Base-by-base conservation (phyloP, 2,797 vertebrate genomes). In the Catharus ustulatus region DNA sequence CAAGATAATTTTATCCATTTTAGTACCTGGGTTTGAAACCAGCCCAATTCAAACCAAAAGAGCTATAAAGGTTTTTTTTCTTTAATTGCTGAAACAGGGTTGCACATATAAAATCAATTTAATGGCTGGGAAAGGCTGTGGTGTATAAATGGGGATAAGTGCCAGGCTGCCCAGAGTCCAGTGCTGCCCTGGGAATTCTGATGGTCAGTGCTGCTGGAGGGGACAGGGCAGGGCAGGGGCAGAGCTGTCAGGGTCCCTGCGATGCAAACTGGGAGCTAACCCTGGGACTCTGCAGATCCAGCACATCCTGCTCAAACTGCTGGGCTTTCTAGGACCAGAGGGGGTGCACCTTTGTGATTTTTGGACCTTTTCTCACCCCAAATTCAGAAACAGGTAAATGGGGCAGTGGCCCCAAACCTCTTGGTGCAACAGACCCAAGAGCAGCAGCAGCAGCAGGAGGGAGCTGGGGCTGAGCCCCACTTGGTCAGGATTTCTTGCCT, bases 21-120 rank as follows among this genome's bases (percentile, higher is more conserved):
- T 96, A 96, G 91, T 96, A 94, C 96, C 92, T 96, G 86, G 90
- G 74, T 90, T 98, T 97, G 96, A 97, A 96, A 90, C 66, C 3
- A 29, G 71, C 90, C 96, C 96, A 97, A 92, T 85, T 90, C 92
- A 97, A 94, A 96, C 84, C 86, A 68, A 87, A 93, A 92, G 64
- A 76, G 79, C 91, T 85, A 82, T 87, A 96, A 95, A 95, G 86
- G 84, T 61, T 87, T 89, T 95, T 34, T 93, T 89, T 21, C 84
- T 94, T 89, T 96, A 95, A 96, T 95, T 95, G 94, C 91, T 27
- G 75, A 95, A 96, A 79, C 92, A 95, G 95, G 55, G 89, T 69
- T 87, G 84, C 82, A 89, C 76, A 51, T 58, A 93, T 94, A 95
- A 96, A 96, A 81, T 71, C 94, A 76, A 68, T 84, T 95, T 86